Conservation (phyloP, 2,888 invertebrate genomes). For the Cephalotes varians region DNA sequence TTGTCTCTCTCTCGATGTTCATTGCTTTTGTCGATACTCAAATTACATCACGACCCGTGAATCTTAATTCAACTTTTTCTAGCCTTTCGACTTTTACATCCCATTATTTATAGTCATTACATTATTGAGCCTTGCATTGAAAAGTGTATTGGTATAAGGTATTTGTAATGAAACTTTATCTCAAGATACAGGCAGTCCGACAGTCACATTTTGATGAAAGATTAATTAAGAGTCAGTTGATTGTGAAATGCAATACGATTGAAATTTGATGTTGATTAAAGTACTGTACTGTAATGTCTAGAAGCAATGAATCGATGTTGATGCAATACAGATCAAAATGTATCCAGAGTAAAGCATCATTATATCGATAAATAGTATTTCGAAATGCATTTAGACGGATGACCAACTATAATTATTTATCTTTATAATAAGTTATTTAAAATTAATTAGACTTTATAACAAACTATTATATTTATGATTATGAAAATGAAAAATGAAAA, state of each 20-base stretch:
- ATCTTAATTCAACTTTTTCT: neutral
- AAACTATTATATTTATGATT: too few species aligned
- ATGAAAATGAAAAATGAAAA: too few species aligned
- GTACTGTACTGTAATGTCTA: too few species aligned
- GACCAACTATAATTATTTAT: too few species aligned
- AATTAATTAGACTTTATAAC: too few species aligned
- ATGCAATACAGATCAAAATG: too few species aligned
- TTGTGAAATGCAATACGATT: neutral
- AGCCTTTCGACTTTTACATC: neutral
- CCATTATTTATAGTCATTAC: neutral
- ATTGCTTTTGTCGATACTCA: neutral
- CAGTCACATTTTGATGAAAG: neutral
- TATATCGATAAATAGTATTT: too few species aligned
- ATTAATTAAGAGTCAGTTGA: neutral
- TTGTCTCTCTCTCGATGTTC: neutral
- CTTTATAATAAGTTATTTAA: too few species aligned
- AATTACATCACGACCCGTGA: constrained; percentile 1
- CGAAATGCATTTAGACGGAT: too few species aligned
- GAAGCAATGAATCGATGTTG: too few species aligned
- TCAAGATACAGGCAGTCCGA: neutral
- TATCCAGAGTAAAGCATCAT: too few species aligned
- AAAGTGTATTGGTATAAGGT: neutral
- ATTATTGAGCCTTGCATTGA: neutral
- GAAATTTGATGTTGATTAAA: neutral
- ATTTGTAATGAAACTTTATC: neutral